These are phyloP conservation scores for Aleiodes leptofemur DNA, from an alignment of 2,888 invertebrate species.

Conservation along the genomic window DNA sequence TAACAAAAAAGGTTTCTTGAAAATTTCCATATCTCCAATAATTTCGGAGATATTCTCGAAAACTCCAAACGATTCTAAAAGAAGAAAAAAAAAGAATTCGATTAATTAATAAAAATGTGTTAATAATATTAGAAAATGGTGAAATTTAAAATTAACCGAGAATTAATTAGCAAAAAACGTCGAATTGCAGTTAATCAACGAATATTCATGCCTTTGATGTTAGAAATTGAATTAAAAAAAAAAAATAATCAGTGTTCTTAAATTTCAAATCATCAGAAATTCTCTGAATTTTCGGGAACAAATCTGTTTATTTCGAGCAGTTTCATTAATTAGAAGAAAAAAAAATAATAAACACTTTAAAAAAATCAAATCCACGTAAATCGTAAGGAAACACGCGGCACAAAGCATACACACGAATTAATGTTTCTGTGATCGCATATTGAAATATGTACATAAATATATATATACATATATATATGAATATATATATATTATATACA, in stretches of 20 bases:
- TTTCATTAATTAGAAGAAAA: constrained; percentile 42
- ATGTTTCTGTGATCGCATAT: constrained; percentile 70
- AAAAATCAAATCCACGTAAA: constrained; percentile 70
- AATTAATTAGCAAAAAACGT: constrained; percentile 9
- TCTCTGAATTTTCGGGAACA: not conserved
- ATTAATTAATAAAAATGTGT: too few species aligned
- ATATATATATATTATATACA: constrained; percentile 53
- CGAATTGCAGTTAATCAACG: constrained; percentile 60
- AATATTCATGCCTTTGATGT: constrained; percentile 65
- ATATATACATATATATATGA: constrained; percentile 10
- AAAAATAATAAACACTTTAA: constrained; percentile 2
- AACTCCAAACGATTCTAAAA: not conserved
- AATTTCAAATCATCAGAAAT: constrained; percentile 38
- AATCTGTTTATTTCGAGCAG: not conserved
- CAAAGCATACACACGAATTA: constrained; percentile 67
- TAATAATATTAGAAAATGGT: too few species aligned
- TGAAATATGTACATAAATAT: constrained; percentile 57
- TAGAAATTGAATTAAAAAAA: constrained; percentile 32
- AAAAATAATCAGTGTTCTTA: constrained; percentile 32
- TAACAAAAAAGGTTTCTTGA: too few species aligned
- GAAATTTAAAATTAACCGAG: too few species aligned
- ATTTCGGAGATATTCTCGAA: not conserved
- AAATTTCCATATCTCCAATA: too few species aligned
- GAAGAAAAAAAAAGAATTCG: constrained; percentile 26
- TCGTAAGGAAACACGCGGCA: constrained; percentile 59